A percentile compares a stretch with the other conserved stretches of the same genome.
These are phyloP conservation scores for Octopus bimaculoides DNA, from an alignment of 1,140 invertebrate species.

Conservation along the genomic window DNA sequence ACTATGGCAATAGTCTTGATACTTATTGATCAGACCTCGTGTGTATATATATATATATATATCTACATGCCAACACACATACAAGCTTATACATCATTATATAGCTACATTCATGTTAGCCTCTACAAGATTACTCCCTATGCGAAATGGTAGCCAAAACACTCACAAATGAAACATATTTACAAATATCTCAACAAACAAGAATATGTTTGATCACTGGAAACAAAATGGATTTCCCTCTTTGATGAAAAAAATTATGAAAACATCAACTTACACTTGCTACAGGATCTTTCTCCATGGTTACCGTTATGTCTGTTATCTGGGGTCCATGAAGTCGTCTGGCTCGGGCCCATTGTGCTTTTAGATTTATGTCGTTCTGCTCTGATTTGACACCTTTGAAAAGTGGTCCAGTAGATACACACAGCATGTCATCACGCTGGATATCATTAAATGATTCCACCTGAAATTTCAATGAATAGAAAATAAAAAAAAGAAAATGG, in stretches of 20 bases:
- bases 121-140: too few species aligned
- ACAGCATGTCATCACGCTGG: slow-evolving; percentile 45
- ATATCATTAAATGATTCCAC: slow-evolving; percentile 45
- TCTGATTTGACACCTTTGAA: slow-evolving; percentile 35
- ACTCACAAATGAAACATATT: too few species aligned
- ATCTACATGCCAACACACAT: too few species aligned
- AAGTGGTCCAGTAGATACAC: slow-evolving; percentile 45
- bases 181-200: too few species aligned
- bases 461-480: slow-evolving; percentile 23
- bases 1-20: too few species aligned
- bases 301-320: slow-evolving; percentile 48
- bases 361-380: slow-evolving; percentile 45
- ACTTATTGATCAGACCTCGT: too few species aligned
- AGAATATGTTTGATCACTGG: too few species aligned
- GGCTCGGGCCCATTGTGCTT: slow-evolving; percentile 55
- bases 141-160: too few species aligned
- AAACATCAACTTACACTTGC: slow-evolving; percentile 43
- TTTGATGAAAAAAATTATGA: background rate
- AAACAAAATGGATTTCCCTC: too few species aligned
- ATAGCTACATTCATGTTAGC: too few species aligned
- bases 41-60: too few species aligned
- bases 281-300: slow-evolving; percentile 31
- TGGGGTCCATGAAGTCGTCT: slow-evolving; percentile 47
- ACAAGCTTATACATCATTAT: too few species aligned
- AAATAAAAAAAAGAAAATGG: slow-evolving; percentile 3